Evolutionary conservation across 2,888 invertebrate genomes (phyloP).

Genomic region (Perizoma flavofasciatum): DNA sequence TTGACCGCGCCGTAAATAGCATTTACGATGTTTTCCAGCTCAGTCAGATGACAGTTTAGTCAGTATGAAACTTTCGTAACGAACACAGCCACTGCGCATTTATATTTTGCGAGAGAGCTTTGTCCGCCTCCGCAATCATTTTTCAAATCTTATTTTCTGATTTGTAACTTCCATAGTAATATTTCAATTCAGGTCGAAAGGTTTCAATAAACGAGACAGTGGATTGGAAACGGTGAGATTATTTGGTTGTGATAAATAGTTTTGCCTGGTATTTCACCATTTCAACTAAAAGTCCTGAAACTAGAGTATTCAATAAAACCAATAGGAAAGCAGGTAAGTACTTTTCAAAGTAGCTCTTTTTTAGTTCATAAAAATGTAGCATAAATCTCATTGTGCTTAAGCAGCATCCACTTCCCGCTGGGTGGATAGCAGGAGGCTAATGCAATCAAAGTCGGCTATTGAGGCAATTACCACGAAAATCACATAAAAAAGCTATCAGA

Average conservation of each 20-base stretch:
- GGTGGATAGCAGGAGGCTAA: conserved; percentile 54
- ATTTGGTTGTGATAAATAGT: conserved; percentile 24
- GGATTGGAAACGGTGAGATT: conserved; percentile 13
- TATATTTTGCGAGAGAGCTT: conserved; percentile 48
- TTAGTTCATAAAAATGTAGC: conserved; percentile 18
- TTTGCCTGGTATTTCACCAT: conserved; percentile 26
- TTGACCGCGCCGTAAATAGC: conserved; percentile 44
- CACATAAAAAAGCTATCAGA: conserved; percentile 56
- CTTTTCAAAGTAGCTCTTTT: background rate
- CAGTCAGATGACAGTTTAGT: conserved; percentile 44
- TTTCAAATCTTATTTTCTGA: conserved; percentile 55
- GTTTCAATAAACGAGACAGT: conserved; percentile 55
- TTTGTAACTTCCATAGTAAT: conserved; percentile 52
- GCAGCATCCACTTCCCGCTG: conserved; percentile 47
- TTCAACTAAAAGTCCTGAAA: conserved; percentile 1
- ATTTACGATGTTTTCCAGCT: conserved; percentile 48
- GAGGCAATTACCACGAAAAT: conserved; percentile 63
- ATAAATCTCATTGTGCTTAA: conserved; percentile 43
- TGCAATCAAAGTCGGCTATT: conserved; percentile 60
- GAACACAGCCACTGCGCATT: conserved; percentile 31
- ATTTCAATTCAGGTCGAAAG: conserved; percentile 59
- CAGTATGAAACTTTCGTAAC: conserved; percentile 36
- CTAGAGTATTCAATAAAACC: background rate
- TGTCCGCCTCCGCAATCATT: conserved; percentile 51
- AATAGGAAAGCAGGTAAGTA: background rate